Percentiles rank a stretch among this genome's conserved stretches.
Evolutionary conservation across 1,140 invertebrate genomes (phyloP).

Genomic region (Aradophagus sp.): DNA sequence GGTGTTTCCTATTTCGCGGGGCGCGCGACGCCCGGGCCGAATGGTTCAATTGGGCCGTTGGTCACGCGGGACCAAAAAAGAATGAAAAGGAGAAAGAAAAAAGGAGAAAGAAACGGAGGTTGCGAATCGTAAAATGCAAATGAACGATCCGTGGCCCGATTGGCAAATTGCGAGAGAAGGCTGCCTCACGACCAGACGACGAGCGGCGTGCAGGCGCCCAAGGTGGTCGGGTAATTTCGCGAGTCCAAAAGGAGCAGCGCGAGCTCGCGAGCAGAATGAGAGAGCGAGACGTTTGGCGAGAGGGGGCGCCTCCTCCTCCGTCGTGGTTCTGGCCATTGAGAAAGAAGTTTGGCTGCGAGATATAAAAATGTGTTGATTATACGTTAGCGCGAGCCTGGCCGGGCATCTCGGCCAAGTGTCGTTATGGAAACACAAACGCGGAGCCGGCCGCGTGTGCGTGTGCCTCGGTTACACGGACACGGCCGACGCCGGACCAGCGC

Average conservation of each 20-base stretch:
- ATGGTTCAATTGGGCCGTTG: slow-evolving; percentile 31
- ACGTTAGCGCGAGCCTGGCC: slow-evolving; percentile 65
- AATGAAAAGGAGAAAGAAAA: no score
- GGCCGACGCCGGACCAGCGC: slow-evolving; percentile 15
- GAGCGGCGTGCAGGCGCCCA: slow-evolving; percentile 69
- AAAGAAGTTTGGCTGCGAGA: slow-evolving; percentile 71
- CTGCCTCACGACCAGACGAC: slow-evolving; percentile 56
- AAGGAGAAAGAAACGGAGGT: no score
- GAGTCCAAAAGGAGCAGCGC: slow-evolving; percentile 62
- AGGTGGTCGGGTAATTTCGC: slow-evolving; percentile 75
- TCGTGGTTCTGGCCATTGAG: slow-evolving; percentile 66
- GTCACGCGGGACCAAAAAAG: slow-evolving; percentile 35
- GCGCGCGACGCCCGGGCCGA: slow-evolving; percentile 13
- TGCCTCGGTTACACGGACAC: slow-evolving; percentile 6
- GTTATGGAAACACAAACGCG: slow-evolving; percentile 67
- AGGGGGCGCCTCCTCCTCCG: slow-evolving; percentile 46
- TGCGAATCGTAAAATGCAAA: slow-evolving; percentile 75
- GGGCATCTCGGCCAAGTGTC: slow-evolving; percentile 63
- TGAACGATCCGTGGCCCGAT: slow-evolving; percentile 66
- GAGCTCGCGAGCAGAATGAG: slow-evolving; percentile 35
- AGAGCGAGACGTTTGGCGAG: slow-evolving; percentile 26
- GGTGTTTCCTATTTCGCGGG: no score
- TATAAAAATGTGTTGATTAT: slow-evolving; percentile 77
- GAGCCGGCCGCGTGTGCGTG: slow-evolving; percentile 5
- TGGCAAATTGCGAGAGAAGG: slow-evolving; percentile 74